Percentiles rank a stretch among this genome's conserved stretches.
phyloP scores from a whole-genome alignment of 2,888 invertebrate genomes.

The Lasius fuliginosus region DNA sequence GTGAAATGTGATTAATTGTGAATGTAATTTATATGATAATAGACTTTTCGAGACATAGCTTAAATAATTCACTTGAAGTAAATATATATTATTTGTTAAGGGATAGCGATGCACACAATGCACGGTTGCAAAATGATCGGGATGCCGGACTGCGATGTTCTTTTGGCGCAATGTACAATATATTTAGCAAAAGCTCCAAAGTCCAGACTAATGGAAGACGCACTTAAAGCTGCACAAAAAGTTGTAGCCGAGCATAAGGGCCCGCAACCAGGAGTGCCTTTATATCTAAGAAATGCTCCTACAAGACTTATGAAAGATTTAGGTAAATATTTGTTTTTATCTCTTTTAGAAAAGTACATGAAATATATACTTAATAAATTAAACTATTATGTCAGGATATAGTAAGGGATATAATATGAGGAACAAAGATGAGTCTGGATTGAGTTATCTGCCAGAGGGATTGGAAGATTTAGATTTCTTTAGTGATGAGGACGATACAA shows the following conservation, averaged over 20 bases:
- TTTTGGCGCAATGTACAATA: constrained; percentile 92
- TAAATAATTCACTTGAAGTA: background rate
- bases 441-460: constrained; percentile 91
- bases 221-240: constrained; percentile 89
- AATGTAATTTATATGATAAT: background rate
- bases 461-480: constrained; percentile 90
- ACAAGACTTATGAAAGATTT: constrained; percentile 92
- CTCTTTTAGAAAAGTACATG: background rate
- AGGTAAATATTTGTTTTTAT: constrained; percentile 86
- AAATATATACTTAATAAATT: constrained; percentile 19
- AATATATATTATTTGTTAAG: constrained; percentile 82
- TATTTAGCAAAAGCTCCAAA: constrained; percentile 93
- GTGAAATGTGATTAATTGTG: background rate
- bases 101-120: constrained; percentile 91
- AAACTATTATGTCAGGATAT: constrained; percentile 87
- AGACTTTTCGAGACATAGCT: background rate
- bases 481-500: constrained; percentile 6
- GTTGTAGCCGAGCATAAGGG: constrained; percentile 89
- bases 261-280: constrained; percentile 91
- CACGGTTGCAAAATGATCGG: constrained; percentile 93
- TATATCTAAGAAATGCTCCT: constrained; percentile 93
- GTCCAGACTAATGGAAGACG: constrained; percentile 88
- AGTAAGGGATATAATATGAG: constrained; percentile 89
- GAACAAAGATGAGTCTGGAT: constrained; percentile 88
- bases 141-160: constrained; percentile 93